phyloP scores from a whole-genome alignment of 2,888 invertebrate species.

The Rhingia rostrata region DNA sequence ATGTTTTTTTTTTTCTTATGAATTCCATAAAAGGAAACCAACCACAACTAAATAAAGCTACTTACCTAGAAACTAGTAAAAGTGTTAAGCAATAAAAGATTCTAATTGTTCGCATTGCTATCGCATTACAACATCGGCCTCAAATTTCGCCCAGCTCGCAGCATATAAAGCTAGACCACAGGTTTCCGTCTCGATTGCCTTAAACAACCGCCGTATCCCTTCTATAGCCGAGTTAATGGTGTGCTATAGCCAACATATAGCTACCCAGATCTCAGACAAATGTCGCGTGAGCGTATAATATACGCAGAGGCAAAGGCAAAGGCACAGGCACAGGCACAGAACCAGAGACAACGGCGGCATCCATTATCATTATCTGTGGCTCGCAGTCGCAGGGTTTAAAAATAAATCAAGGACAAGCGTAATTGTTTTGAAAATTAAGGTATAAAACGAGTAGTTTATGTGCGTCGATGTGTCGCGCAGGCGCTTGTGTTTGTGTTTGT shows the following conservation, averaged over 20 bases:
- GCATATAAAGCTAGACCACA: slow-evolving; percentile 26
- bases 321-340: not conserved
- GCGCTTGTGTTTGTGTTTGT: slow-evolving; percentile 33
- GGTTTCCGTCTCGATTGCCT: slow-evolving; percentile 38
- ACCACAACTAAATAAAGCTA: slow-evolving; percentile 8
- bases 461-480: slow-evolving; percentile 18
- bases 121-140: slow-evolving; percentile 57
- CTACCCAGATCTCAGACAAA: slow-evolving; percentile 31
- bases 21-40: not conserved
- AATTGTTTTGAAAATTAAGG: slow-evolving; percentile 71
- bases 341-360: slow-evolving; percentile 19
- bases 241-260: not conserved
- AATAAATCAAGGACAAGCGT: slow-evolving; percentile 72
- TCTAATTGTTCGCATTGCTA: slow-evolving; percentile 65
- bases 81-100: slow-evolving; percentile 61
- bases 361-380: slow-evolving; percentile 41
- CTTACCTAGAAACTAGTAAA: slow-evolving; percentile 19
- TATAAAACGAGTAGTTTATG: slow-evolving; percentile 51
- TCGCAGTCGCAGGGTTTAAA: slow-evolving; percentile 51
- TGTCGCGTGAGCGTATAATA: slow-evolving; percentile 39
- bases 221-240: not conserved
- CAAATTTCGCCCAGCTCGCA: slow-evolving; percentile 7
- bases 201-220: slow-evolving; percentile 12
- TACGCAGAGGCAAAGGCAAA: not conserved
- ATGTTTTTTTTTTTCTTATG: not conserved